A percentile compares a stretch with the other conserved stretches of the same genome.
Evolutionary conservation across 2,888 invertebrate genomes (phyloP).

Genomic region (Caenorhabditis drosophilae): DNA sequence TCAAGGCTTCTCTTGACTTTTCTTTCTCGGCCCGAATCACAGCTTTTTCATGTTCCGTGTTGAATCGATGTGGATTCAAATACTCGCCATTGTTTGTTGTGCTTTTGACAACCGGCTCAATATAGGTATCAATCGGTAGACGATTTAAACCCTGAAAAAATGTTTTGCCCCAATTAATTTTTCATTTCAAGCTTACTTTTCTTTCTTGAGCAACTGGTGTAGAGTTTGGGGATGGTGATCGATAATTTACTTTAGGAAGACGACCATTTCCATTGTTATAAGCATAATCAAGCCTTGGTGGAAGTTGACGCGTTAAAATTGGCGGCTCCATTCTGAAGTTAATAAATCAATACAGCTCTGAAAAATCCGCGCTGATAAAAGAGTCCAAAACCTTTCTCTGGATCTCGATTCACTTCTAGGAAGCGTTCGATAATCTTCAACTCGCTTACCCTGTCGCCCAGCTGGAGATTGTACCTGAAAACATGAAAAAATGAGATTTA

Average conservation of each 20-base stretch:
- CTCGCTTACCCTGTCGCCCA: conserved; percentile 27
- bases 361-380: background rate
- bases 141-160: conserved; percentile 40
- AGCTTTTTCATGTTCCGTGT: conserved; percentile 32
- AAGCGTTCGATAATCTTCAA: conserved; percentile 20
- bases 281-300: conserved; percentile 8
- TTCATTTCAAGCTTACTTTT: conserved; percentile 9
- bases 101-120: conserved; percentile 39
- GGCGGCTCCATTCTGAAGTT: conserved; percentile 36
- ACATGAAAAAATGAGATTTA: too few relatives aligned
- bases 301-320: conserved; percentile 28
- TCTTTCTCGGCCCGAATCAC: conserved; percentile 36
- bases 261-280: conserved; percentile 17
- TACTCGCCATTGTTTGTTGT: conserved; percentile 42
- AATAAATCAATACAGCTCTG: background rate
- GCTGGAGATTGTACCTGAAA: conserved; percentile 31
- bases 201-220: conserved; percentile 28
- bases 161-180: too few relatives aligned
- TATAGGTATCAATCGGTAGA: conserved; percentile 36
- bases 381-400: conserved; percentile 23
- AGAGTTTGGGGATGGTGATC: conserved; percentile 36
- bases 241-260: conserved; percentile 21
- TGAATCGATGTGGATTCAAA: conserved; percentile 39
- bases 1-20: conserved; percentile 39
- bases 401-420: conserved; percentile 25